Percentiles rank a stretch among this genome's conserved stretches.
Conservation (phyloP, 1,140 invertebrate species). For the Lordiphosa stackelbergi region DNA sequence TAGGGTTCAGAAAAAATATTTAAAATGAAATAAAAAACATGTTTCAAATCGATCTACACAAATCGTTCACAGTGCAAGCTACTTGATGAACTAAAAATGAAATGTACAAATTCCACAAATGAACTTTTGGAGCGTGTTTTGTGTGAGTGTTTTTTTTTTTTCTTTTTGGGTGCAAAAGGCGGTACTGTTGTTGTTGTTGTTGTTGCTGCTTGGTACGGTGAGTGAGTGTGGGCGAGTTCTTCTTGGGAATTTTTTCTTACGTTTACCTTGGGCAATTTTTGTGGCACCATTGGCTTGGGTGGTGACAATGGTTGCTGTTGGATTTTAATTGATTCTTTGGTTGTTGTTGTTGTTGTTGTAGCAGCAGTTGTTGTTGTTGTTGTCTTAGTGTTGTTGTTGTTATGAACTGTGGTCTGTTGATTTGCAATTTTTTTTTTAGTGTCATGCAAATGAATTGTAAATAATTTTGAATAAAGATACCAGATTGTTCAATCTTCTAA, state of each 20-base stretch:
- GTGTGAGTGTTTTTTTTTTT: too few relatives aligned
- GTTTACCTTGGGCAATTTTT: slow-evolving; percentile 76
- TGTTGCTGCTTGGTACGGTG: too few relatives aligned
- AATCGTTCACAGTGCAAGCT: too few relatives aligned
- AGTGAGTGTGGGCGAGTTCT: background rate
- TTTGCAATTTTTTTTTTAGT: slow-evolving; percentile 50
- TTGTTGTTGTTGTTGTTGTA: slow-evolving; percentile 41
- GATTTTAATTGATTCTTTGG: slow-evolving; percentile 65
- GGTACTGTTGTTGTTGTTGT: too few relatives aligned
- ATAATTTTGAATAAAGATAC: background rate
- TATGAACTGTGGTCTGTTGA: slow-evolving; percentile 52
- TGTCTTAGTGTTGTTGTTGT: slow-evolving; percentile 54
- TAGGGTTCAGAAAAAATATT: too few relatives aligned
- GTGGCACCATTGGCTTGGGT: slow-evolving; percentile 75
- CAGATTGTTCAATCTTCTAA: too few relatives aligned
- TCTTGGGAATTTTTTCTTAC: slow-evolving; percentile 24
- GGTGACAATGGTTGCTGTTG: slow-evolving; percentile 77
- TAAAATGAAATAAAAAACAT: too few relatives aligned
- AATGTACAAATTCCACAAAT: too few relatives aligned
- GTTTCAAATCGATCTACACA: too few relatives aligned
- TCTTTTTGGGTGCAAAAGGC: too few relatives aligned
- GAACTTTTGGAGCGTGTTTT: too few relatives aligned
- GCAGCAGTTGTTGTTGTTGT: slow-evolving; percentile 40
- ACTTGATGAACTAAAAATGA: too few relatives aligned
- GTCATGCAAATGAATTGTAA: slow-evolving; percentile 14